Evolutionary conservation across 2,888 invertebrate species (phyloP).

Genomic region (Cheilosia vulpina): DNA sequence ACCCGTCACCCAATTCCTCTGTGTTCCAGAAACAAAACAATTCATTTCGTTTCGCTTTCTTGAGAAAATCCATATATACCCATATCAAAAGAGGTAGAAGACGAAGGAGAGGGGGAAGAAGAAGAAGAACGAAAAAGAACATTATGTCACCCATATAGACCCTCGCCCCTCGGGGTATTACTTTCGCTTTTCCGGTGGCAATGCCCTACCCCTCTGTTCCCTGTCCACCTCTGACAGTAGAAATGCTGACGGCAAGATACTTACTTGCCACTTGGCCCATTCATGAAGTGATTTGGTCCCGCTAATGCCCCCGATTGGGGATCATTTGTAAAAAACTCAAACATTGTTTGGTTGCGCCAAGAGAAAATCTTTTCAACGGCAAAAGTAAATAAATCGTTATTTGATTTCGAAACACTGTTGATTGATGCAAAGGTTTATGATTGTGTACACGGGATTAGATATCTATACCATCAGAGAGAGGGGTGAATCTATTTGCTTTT

Average conservation of each 20-base stretch:
- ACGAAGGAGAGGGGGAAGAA: background rate
- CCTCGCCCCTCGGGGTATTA: slow-evolving; percentile 6
- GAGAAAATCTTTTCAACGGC: slow-evolving; percentile 24
- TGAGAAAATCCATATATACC: background rate
- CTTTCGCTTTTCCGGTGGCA: slow-evolving; percentile 15
- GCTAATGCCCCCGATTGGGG: slow-evolving; percentile 10
- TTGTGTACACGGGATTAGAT: slow-evolving; percentile 15
- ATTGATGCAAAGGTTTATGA: slow-evolving; percentile 17
- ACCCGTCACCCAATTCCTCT: slow-evolving; percentile 17
- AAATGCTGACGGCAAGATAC: slow-evolving; percentile 32
- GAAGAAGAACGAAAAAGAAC: slow-evolving; percentile 1
- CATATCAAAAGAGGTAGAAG: background rate
- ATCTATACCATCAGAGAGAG: background rate
- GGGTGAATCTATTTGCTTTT: slow-evolving; percentile 46
- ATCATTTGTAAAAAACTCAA: slow-evolving; percentile 32
- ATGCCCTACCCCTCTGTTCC: background rate
- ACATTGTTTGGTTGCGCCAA: slow-evolving; percentile 8
- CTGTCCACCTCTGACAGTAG: slow-evolving; percentile 5
- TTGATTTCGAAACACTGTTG: slow-evolving; percentile 49
- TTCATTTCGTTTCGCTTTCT: slow-evolving; percentile 49
- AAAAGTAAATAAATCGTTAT: slow-evolving; percentile 64
- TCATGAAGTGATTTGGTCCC: slow-evolving; percentile 31
- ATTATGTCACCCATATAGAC: slow-evolving; percentile 30
- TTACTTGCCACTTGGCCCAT: slow-evolving; percentile 25
- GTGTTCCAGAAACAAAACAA: slow-evolving; percentile 36